These are phyloP conservation scores for Drosophila merina DNA, from an alignment of 2,888 invertebrate genomes.

Conservation along the genomic window DNA sequence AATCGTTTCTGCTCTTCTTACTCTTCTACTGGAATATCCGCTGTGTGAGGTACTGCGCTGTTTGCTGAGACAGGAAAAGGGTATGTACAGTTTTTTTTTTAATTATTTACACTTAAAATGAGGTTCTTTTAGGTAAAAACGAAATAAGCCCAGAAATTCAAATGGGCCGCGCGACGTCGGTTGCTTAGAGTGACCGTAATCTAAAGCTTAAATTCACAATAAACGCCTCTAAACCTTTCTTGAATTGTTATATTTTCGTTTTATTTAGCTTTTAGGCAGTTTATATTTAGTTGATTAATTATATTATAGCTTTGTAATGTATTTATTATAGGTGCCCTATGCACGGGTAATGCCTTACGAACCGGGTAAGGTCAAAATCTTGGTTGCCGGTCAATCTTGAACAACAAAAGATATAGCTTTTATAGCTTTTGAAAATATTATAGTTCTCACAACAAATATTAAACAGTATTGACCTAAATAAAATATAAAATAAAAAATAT, in stretches of 20 bases:
- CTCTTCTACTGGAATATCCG: slow-evolving; percentile 75
- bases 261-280: neutral
- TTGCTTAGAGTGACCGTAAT: slow-evolving; percentile 22
- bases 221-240: neutral
- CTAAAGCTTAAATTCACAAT: neutral
- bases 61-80: slow-evolving; percentile 26
- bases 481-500: neutral
- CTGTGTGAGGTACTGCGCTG: slow-evolving; percentile 57
- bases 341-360: too few species aligned
- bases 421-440: too few species aligned
- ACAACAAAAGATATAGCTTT: too few species aligned
- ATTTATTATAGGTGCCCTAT: too few species aligned
- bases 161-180: slow-evolving; percentile 20
- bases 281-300: neutral
- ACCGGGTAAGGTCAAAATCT: too few species aligned
- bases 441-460: too few species aligned
- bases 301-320: neutral
- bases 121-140: slow-evolving; percentile 2
- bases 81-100: slow-evolving; percentile 3
- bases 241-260: neutral
- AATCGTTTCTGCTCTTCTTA: slow-evolving; percentile 64
- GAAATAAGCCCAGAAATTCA: slow-evolving; percentile 21
- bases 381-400: too few species aligned
- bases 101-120: neutral
- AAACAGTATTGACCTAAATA: too few species aligned